Percentiles rank a stretch among this genome's conserved stretches.
phyloP scores from a whole-genome alignment of 1,140 invertebrate genomes.

The Hylaeus volcanicus region DNA sequence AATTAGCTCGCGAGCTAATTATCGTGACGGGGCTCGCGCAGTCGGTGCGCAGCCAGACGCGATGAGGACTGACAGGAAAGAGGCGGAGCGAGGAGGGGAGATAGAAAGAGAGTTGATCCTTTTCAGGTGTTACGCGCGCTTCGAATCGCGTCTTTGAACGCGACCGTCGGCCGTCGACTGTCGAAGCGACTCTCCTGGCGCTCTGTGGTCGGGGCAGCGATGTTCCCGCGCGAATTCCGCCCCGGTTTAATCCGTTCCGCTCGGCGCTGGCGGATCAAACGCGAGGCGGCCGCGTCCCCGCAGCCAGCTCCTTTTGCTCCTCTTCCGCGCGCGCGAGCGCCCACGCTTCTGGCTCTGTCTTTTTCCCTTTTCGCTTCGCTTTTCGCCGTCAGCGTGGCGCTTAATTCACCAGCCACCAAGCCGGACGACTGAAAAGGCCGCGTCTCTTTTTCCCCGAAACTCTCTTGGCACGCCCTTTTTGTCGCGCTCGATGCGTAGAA shows the following conservation, averaged over 20 bases:
- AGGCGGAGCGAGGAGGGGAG: neutral
- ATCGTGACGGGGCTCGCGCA: conserved; percentile 46
- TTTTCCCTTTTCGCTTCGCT: conserved; percentile 16
- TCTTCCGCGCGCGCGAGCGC: conserved; percentile 14
- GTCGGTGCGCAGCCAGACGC: conserved; percentile 15
- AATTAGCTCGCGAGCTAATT: conserved; percentile 76
- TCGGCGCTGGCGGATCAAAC: conserved; percentile 65
- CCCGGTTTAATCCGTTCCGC: conserved; percentile 51
- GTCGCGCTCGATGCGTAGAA: conserved; percentile 38
- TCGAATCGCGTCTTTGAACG: conserved; percentile 27
- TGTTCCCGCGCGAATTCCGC: conserved; percentile 35
- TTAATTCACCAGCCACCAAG: conserved; percentile 45
- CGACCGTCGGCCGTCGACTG: conserved; percentile 18
- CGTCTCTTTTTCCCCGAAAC: conserved; percentile 34
- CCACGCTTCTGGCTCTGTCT: conserved; percentile 27
- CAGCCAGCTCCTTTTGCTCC: conserved; percentile 6
- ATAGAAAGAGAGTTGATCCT: conserved; percentile 30
- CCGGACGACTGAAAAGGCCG: conserved; percentile 44
- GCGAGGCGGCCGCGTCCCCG: conserved; percentile 34
- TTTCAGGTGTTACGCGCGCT: conserved; percentile 34
- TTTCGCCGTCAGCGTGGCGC: conserved; percentile 31
- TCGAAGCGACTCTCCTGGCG: conserved; percentile 8
- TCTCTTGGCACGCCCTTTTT: conserved; percentile 23
- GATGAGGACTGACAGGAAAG: conserved; percentile 23
- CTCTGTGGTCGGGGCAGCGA: conserved; percentile 5